Evolutionary conservation across 2,113 vertebrate species (phyloP).

Genomic region (Rhea americana): DNA sequence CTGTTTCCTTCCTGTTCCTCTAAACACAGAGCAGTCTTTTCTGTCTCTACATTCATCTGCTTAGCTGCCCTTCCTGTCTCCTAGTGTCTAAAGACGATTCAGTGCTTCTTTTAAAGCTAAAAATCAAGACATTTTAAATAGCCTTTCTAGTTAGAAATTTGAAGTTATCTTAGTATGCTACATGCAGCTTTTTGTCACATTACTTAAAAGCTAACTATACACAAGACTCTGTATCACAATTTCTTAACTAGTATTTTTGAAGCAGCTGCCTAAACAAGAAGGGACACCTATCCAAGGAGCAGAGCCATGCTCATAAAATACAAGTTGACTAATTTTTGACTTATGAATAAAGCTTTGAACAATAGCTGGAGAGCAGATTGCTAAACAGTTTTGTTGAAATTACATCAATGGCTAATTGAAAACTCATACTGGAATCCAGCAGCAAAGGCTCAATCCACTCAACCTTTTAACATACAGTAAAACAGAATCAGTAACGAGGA

Average conservation of each 20-base stretch:
- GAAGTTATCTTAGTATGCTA: background rate
- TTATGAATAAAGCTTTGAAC: background rate
- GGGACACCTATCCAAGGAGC: background rate
- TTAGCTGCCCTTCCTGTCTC: background rate
- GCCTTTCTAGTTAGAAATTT: background rate
- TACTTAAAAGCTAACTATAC: background rate
- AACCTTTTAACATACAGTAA: background rate
- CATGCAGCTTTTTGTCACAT: background rate
- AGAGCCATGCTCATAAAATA: background rate
- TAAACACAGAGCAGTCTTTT: background rate
- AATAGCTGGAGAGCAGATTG: background rate
- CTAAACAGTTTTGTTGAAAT: background rate
- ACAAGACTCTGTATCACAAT: background rate
- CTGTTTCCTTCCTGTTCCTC: conserved; percentile 31
- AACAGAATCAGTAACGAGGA: background rate
- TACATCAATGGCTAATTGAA: background rate
- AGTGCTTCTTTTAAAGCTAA: background rate
- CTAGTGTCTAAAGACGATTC: background rate
- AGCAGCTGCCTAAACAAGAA: background rate
- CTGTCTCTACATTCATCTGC: background rate
- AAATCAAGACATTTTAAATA: background rate
- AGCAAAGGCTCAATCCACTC: background rate
- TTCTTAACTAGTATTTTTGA: background rate
- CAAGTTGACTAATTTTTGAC: background rate
- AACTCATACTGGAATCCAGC: background rate